A percentile compares a stretch with the other conserved stretches of the same genome.
Conservation (phyloP, 2,888 invertebrate genomes). For the Silvanus unidentatus region DNA sequence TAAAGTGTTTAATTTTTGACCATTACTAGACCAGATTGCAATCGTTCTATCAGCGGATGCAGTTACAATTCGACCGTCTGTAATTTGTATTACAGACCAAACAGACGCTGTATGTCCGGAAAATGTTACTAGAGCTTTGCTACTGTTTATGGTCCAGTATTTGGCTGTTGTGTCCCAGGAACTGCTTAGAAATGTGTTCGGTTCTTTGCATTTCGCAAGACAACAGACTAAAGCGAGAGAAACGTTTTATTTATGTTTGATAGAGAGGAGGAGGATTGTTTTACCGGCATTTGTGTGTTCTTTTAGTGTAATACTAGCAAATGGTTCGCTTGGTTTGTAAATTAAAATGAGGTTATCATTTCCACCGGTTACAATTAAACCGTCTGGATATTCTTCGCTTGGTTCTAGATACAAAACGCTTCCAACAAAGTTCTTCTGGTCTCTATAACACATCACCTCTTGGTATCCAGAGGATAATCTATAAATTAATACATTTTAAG, state of each 20-base stretch:
- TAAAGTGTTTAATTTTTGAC: constrained; percentile 55
- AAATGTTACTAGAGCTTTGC: constrained; percentile 51
- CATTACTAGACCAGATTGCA: constrained; percentile 71
- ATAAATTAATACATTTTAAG: constrained; percentile 24
- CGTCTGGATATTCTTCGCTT: constrained; percentile 62
- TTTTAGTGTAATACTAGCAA: constrained; percentile 62
- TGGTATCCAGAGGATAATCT: constrained; percentile 58
- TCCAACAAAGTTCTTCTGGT: constrained; percentile 82
- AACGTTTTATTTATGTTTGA: constrained; percentile 1
- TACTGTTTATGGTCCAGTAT: constrained; percentile 65
- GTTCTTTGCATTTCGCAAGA: constrained; percentile 45
- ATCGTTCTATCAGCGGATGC: constrained; percentile 92
- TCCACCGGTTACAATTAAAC: constrained; percentile 81
- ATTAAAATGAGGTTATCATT: constrained; percentile 80
- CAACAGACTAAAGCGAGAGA: constrained; percentile 49
- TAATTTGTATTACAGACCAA: constrained; percentile 66
- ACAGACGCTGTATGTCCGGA: constrained; percentile 77
- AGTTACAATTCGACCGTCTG: constrained; percentile 61
- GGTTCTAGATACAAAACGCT: constrained; percentile 73
- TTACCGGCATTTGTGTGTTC: constrained; percentile 73
- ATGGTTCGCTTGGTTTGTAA: constrained; percentile 65
- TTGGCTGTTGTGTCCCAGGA: constrained; percentile 92
- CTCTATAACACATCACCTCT: constrained; percentile 63
- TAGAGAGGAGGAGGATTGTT: neutral
- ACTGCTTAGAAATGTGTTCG: constrained; percentile 67